Evolutionary conservation across 2,888 invertebrate genomes (phyloP).

Genomic region (Cephus pygmeus): DNA sequence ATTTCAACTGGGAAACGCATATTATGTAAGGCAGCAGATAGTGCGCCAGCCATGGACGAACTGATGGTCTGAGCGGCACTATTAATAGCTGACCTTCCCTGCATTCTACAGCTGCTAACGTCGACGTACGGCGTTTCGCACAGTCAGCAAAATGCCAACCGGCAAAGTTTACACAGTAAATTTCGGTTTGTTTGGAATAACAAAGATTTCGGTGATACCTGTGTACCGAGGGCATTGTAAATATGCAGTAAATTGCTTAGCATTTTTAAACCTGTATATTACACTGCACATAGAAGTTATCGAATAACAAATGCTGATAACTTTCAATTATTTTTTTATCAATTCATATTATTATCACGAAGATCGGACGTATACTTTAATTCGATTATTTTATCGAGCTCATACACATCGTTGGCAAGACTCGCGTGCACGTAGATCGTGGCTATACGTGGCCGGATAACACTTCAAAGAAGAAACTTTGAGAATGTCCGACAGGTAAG

Average conservation of each 20-base stretch:
- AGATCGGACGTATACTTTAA: neutral
- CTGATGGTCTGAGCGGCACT: slow-evolving; percentile 37
- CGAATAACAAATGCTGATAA: too few species aligned
- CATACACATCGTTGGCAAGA: neutral
- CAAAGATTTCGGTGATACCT: neutral
- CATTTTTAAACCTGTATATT: neutral
- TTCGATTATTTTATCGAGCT: neutral
- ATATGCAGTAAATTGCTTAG: neutral
- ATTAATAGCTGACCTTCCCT: slow-evolving; percentile 45
- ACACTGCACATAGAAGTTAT: neutral
- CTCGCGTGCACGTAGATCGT: neutral
- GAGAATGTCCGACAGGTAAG: neutral
- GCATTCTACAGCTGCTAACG: slow-evolving; percentile 20
- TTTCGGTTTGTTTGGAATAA: neutral
- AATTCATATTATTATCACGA: neutral
- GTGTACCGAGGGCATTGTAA: neutral
- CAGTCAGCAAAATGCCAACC: slow-evolving; percentile 17
- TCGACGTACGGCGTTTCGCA: slow-evolving; percentile 5
- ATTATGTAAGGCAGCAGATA: slow-evolving; percentile 16
- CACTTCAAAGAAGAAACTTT: neutral
- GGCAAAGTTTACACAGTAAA: slow-evolving; percentile 1
- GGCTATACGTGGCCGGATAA: neutral
- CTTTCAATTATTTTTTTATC: neutral
- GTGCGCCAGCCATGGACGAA: slow-evolving; percentile 16
- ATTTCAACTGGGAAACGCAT: slow-evolving; percentile 7